These are phyloP conservation scores for Agrotis puta DNA, from an alignment of 2,888 invertebrate species.

Conservation along the genomic window DNA sequence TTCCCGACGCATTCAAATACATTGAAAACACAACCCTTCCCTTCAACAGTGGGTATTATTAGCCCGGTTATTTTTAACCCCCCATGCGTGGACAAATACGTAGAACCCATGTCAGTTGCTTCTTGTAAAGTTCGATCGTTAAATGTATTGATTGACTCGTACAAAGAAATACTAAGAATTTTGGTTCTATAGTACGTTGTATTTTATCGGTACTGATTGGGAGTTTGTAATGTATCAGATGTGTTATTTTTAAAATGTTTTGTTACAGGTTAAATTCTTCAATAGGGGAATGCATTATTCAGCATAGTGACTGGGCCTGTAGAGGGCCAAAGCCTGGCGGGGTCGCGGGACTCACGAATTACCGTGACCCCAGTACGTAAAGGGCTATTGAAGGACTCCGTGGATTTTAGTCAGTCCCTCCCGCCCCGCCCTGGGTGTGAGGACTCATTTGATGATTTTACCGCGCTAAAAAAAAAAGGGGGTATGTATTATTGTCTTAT, in stretches of 20 bases:
- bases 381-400: too few relatives aligned
- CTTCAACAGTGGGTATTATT: constrained; percentile 35
- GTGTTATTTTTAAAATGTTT: neutral
- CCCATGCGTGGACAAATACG: constrained; percentile 63
- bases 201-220: neutral
- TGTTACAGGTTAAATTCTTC: neutral
- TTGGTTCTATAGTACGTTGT: constrained; percentile 8
- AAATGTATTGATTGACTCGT: constrained; percentile 60
- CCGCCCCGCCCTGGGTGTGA: too few relatives aligned
- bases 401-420: too few relatives aligned
- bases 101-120: constrained; percentile 41
- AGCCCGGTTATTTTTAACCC: constrained; percentile 56
- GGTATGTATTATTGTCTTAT: too few relatives aligned
- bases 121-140: constrained; percentile 42
- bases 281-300: neutral
- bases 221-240: constrained; percentile 11
- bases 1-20: constrained; percentile 7
- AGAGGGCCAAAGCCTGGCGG: too few relatives aligned
- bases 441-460: too few relatives aligned
- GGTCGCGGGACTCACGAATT: too few relatives aligned
- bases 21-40: constrained; percentile 16
- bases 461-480: too few relatives aligned
- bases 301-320: too few relatives aligned
- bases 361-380: too few relatives aligned
- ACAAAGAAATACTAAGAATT: constrained; percentile 58